Evolutionary conservation across 2,113 vertebrate species (phyloP).

Genomic region (Prunella himalayana): DNA sequence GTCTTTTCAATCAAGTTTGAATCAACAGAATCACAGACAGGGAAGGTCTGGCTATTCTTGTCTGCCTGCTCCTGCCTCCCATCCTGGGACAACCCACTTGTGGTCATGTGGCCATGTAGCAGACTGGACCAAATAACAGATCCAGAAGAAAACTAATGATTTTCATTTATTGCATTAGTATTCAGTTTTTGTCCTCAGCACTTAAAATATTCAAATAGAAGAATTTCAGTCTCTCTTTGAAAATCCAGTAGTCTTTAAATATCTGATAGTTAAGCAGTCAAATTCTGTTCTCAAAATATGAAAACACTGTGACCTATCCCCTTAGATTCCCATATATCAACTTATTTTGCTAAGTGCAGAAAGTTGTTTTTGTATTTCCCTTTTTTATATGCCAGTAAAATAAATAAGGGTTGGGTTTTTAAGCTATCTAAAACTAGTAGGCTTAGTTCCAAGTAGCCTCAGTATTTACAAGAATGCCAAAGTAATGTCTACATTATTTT

Average conservation of each 20-base stretch:
- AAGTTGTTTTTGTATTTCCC: neutral
- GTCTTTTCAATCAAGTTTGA: neutral
- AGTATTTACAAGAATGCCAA: constrained; percentile 71
- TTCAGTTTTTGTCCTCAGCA: neutral
- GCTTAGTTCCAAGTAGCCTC: constrained; percentile 69
- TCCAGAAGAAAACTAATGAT: neutral
- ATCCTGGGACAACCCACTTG: neutral
- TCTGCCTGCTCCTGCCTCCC: neutral
- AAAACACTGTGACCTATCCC: neutral
- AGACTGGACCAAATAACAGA: neutral
- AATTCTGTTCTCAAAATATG: neutral
- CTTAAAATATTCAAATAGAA: neutral
- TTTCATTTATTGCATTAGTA: neutral
- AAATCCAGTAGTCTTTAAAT: neutral
- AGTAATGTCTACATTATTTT: constrained; percentile 72
- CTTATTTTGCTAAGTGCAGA: constrained; percentile 8
- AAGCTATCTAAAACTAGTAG: constrained; percentile 52
- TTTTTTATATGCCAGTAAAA: constrained; percentile 33
- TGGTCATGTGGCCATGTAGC: accelerated
- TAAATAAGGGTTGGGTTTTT: constrained; percentile 31
- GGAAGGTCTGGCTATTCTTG: neutral
- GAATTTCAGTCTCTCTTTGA: neutral
- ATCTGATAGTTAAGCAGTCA: neutral
- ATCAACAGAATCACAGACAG: neutral
- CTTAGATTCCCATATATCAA: neutral